Base-by-base conservation (phyloP, 2,888 invertebrate species). In the Euclidia mi region DNA sequence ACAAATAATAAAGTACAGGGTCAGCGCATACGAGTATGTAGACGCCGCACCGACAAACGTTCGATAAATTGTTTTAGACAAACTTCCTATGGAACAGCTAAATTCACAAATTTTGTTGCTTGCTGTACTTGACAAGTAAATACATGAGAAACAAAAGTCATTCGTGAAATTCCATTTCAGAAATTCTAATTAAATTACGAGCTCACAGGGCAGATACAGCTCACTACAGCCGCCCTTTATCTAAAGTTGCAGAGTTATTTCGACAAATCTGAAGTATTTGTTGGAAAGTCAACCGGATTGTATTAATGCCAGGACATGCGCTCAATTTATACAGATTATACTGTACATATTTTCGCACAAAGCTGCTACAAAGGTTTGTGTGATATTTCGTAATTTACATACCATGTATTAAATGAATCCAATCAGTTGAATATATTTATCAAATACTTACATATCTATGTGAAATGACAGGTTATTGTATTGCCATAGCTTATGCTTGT, bases 161-260 rank as follows among this genome's bases (percentile, higher is more conserved):
- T 88, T 88, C 81, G 71, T 76, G 81, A 83, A 88, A 91, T 90
- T 88, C 83, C 87, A 78, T 79, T 82, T 75, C 76, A 81, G 84
- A 89, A 87, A 88, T 89, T 88, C 85, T 88, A 90, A 91, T 91
- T 91, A 86, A 89, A 90, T 90, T 84, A 87, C 81, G 78, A 81
- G 76, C 76, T 78, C 66, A 56, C 69, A 66, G 77, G 73, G 65
- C 73, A 80, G 82, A 86, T 85, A 87, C 80, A 81, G 79, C 81
- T 83, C 82, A 88, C 85, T 86, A 85, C 76, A 77, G 71, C 71
- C 66, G 60, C 79, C 88, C 87, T 89, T 89, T 87, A 87, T 88
- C 85, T 87, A 79, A 88, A 90, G 82, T 88, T 88, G 67, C 60
- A 62, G 81, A 84, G 85, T 85, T 88, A 88, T 89, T 89, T 79